Base-by-base conservation (phyloP, 2,113 vertebrate species). In the Aldabrachelys gigantea region DNA sequence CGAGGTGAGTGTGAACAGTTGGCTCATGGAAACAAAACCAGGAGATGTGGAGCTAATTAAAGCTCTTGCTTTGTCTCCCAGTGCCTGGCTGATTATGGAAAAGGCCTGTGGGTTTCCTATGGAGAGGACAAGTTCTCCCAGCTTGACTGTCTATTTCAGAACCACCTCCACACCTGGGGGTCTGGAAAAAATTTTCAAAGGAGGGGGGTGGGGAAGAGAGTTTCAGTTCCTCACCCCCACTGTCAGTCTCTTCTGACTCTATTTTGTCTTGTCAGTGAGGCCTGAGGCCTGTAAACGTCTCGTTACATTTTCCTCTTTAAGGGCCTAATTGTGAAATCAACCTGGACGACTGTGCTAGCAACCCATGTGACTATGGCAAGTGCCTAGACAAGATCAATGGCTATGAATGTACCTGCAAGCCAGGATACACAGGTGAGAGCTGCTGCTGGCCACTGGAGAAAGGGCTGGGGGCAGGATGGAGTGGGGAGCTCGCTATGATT, bases 301-400 rank as follows among this genome's bases (percentile, higher is more conserved):
- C 25, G 93, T 1, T 0, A 29, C 3, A 0, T 6, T 91, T 17
- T 88, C 27, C 50, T 80, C 52, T 22, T 2, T 27, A 97, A 99
- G 99, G 99, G 14, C 95, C 98, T 96, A 99, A 99, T 98, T 99
- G 99, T 1, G 99, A 99, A 97, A 97, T 99, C 94, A 99, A 99
- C 96, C 96, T 99, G 82, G 99, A 99, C 0, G 99, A 99, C 97
- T 99, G 99, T 2, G 98, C 99, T 92, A 99, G 98, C 96, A 99
- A 91, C 80, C 99, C 99, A 24, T 99, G 99, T 0, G 99, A 99
- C 96, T 99, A 98, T 0, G 99, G 99, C 94, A 99, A 99, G 5
- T 99, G 99, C 89, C 98, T 99, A 1, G 99, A 99, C 98, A 99
- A 99, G 98, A 99, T 99, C 79, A 98, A 99, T 0, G 98, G 99